Base-by-base conservation (phyloP, 2,888 invertebrate species). In the Drosophila merina region DNA sequence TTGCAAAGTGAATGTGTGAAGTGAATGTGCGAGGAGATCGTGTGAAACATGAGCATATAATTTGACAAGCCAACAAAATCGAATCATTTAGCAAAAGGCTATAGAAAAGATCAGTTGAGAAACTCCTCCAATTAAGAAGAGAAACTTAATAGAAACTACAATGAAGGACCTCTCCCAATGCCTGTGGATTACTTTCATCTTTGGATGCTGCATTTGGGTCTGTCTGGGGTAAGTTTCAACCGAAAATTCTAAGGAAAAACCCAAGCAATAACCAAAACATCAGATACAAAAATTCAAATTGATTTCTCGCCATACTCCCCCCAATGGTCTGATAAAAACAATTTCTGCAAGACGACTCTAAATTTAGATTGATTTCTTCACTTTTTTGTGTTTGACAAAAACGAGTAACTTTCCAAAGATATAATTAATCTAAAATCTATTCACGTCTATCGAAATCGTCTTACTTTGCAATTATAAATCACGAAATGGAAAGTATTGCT, bases 221-320 rank as follows among this genome's bases (percentile, higher is more conserved):
- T 56, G 75, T 10, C 62, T 70, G 26, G 76, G 81, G 89, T 89
- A 77, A 89, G 90, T 89, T 66, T n/a, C 2, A 5, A 20, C n/a
- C 4, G 3, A 7, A 9, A 20, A 8, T 45, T 2, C 5, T 12
- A 0, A 3, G 1, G 26, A 31, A 38, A 31, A 60, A 48, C 14
- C 14, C 14, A 38, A 33, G 14, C 50, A 50, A 38, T n/a, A 14
- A 10, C 5, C 0, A n/a, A 30, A 30, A 12, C 12, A 30, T 31
- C 26, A 14, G 54, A 67, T 31, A 38, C 30, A 36, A 45, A 45
- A 54, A 67, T 67, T 55, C 45, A 47, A 67, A 52, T 67, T n/a
- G 36, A n/a, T 9, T 10, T 26, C 52, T 30, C 3, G 9, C 42
- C 42, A 14, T 44, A 25, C 20, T 40, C 28, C 25, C 30, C 28